Evolutionary conservation across 2,797 vertebrate species (phyloP), one percentile per base, ranked within the genome.

Genomic region (Acrossocheilus wenchowensis): DNA sequence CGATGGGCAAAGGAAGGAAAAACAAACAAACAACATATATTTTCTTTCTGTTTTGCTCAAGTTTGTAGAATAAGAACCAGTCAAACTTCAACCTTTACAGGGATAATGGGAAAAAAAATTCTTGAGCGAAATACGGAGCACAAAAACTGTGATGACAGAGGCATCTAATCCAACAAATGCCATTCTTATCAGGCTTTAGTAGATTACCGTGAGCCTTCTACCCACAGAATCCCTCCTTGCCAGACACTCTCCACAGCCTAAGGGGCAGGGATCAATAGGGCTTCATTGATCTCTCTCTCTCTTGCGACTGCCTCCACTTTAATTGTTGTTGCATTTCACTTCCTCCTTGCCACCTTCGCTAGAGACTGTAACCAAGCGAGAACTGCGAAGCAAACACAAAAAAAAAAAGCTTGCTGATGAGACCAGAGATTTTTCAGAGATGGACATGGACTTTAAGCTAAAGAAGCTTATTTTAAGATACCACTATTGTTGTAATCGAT

Each of bases 141-240:
- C 60, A 87, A 94, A 93, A 92, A 88, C 92, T 87, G 91, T 91
- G 93, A 94, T 94, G 95, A 95, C 94, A 93, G 93, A 93, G 90
- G 93, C 92, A 87, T 94, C 95, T 96, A 95, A 96, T 95, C 95
- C 96, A 93, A 91, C 91, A 92, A 91, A 95, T 94, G 93, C 94
- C 94, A 96, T 96, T 96, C 95, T 95, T 95, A 96, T 96, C 95
- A 94, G 95, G 94, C 92, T 95, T 94, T 92, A 96, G 94, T 96
- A 94, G 95, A 96, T 96, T 96, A 96, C 94, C 90, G 91, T 93
- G 94, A 95, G 94, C 93, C 93, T 94, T 91, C 95, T 94, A 93
- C 95, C 94, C 94, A 93, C 92, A 94, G 94, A 95, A 95, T 94
- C 93, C 94, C 94, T 94, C 94, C 92, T 91, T 91, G 92, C 92